Conservation (phyloP, 2,888 invertebrate genomes). For the Ophion costatus region DNA sequence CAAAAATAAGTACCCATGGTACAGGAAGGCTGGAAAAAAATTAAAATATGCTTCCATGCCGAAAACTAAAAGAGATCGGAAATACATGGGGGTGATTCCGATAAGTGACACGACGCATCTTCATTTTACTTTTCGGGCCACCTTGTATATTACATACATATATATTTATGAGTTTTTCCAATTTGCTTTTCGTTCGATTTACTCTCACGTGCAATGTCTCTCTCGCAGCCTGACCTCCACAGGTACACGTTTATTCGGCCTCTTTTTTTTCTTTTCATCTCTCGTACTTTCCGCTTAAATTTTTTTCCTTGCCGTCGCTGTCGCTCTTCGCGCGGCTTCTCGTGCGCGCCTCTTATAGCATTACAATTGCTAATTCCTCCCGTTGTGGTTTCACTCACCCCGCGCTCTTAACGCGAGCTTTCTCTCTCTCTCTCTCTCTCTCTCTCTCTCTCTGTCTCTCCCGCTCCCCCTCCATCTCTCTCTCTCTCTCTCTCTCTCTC, state of each 20-base stretch:
- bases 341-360: constrained; percentile 62
- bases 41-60: no score
- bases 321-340: constrained; percentile 53
- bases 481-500: no score
- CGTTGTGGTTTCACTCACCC: constrained; percentile 46
- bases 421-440: no score
- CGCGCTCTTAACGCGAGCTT: neutral
- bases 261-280: constrained; percentile 3
- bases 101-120: no score
- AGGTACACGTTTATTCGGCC: neutral
- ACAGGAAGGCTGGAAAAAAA: no score
- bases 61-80: no score
- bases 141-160: neutral
- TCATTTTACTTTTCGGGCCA: neutral
- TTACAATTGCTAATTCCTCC: constrained; percentile 70
- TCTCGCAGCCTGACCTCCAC: neutral
- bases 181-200: constrained; percentile 10
- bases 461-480: no score
- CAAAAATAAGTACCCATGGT: no score
- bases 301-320: constrained; percentile 63
- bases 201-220: neutral
- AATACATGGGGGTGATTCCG: neutral
- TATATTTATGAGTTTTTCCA: neutral
- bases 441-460: no score
- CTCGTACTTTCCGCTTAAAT: constrained; percentile 69